Percentiles rank a stretch among this genome's conserved stretches.
Evolutionary conservation across 37 sponge, comb jelly and placozoan species (phyloP).

Genomic region (Aplysina aerophoba): DNA sequence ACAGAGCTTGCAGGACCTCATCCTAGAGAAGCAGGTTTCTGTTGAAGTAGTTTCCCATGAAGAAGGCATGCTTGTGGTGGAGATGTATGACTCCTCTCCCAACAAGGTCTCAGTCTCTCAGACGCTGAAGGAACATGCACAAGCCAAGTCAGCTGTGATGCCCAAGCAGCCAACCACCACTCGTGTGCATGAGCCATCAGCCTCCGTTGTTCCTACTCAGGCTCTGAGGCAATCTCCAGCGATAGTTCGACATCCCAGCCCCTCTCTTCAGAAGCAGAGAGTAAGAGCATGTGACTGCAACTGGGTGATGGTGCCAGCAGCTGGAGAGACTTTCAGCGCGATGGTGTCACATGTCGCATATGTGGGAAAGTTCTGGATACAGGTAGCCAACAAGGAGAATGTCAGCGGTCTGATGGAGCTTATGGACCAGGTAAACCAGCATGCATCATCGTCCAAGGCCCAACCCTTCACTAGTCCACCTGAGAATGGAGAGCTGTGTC

Average conservation of each 20-base stretch:
- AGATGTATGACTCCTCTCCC: too few relatives aligned
- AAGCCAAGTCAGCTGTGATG: too few relatives aligned
- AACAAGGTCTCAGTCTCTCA: too few relatives aligned
- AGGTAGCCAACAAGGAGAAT: not conserved
- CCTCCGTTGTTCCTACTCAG: not conserved
- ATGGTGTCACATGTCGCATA: slow-evolving; percentile 41
- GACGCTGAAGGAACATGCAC: too few relatives aligned
- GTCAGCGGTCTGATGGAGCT: not conserved
- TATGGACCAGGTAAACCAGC: not conserved
- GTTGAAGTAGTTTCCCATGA: not conserved
- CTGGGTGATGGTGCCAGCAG: not conserved
- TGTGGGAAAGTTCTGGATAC: slow-evolving; percentile 2
- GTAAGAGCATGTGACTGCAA: not conserved
- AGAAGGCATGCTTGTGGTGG: too few relatives aligned
- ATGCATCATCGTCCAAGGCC: not conserved
- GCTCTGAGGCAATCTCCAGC: not conserved
- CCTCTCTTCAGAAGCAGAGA: not conserved
- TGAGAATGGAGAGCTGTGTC: not conserved
- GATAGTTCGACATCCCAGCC: not conserved
- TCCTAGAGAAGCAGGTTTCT: not conserved
- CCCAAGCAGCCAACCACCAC: too few relatives aligned
- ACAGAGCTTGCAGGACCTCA: not conserved
- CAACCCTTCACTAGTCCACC: not conserved
- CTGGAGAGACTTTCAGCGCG: slow-evolving; percentile 1
- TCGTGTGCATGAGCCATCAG: not conserved